Evolutionary conservation across 1,140 invertebrate genomes (phyloP).

Genomic region (Sarcophaga peregrina): DNA sequence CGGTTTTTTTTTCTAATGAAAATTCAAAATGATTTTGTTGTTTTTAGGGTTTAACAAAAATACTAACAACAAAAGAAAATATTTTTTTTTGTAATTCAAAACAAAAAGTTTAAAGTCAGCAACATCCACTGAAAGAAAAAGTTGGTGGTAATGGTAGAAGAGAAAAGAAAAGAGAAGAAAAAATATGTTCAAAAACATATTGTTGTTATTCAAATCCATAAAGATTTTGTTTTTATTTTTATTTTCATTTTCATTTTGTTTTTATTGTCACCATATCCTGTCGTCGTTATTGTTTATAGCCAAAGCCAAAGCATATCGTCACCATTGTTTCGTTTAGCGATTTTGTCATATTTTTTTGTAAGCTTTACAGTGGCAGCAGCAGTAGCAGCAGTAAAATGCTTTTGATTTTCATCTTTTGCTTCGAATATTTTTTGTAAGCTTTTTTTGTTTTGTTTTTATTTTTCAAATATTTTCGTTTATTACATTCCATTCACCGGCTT

Average conservation of each 20-base stretch:
- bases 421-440: not conserved
- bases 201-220: not conserved
- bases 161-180: not conserved
- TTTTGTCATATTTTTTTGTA: constrained; percentile 12
- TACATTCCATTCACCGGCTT: constrained; percentile 33
- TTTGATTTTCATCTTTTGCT: constrained; percentile 21
- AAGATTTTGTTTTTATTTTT: not conserved
- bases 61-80: not conserved
- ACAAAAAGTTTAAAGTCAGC: no score
- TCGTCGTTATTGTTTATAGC: constrained; percentile 24
- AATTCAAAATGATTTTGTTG: constrained; percentile 16
- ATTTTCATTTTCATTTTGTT: not conserved
- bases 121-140: no score
- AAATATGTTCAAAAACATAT: not conserved
- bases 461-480: constrained; percentile 36
- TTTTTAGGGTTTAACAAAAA: not conserved
- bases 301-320: not conserved
- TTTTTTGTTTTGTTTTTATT: not conserved
- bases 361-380: not conserved
- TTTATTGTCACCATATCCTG: constrained; percentile 22
- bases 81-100: no score
- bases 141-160: not conserved
- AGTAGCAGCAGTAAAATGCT: constrained; percentile 1
- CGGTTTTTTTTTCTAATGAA: not conserved
- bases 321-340: constrained; percentile 12